Evolutionary conservation across 2,888 invertebrate species (phyloP).

Genomic region (Erebia aethiops): DNA sequence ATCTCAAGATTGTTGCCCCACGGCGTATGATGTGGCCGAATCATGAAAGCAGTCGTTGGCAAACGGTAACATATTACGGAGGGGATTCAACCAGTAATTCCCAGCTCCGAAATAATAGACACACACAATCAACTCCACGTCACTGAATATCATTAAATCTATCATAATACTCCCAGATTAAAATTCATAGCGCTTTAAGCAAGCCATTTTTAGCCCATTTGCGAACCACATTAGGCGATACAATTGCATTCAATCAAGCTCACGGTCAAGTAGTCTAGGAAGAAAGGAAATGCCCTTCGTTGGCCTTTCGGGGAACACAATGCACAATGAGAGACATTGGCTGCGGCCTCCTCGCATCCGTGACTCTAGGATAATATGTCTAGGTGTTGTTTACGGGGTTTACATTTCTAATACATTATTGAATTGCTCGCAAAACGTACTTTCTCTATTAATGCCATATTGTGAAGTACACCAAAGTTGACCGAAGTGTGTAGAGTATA

Average conservation of each 20-base stretch:
- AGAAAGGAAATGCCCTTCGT: constrained; percentile 74
- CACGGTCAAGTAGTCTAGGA: constrained; percentile 63
- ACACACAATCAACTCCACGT: no score
- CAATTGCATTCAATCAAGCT: constrained; percentile 42
- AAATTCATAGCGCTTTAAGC: neutral
- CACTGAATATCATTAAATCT: neutral
- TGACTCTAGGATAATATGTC: constrained; percentile 41
- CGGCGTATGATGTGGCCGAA: no score
- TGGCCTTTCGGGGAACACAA: constrained; percentile 65
- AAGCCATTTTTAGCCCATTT: neutral
- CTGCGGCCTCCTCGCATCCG: constrained; percentile 67
- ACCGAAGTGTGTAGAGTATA: no score
- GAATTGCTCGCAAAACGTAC: neutral
- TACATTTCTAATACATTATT: neutral
- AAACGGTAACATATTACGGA: no score
- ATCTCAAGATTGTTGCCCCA: no score
- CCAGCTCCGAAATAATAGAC: no score
- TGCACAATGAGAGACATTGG: constrained; percentile 74
- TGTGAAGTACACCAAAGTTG: no score
- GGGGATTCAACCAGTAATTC: no score
- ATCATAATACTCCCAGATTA: neutral
- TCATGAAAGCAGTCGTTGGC: no score
- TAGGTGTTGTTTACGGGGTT: constrained; percentile 7
- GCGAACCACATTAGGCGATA: constrained; percentile 18
- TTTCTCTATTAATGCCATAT: no score